Conservation (phyloP, 2,797 vertebrate genomes). For the Manis pentadactyla region DNA sequence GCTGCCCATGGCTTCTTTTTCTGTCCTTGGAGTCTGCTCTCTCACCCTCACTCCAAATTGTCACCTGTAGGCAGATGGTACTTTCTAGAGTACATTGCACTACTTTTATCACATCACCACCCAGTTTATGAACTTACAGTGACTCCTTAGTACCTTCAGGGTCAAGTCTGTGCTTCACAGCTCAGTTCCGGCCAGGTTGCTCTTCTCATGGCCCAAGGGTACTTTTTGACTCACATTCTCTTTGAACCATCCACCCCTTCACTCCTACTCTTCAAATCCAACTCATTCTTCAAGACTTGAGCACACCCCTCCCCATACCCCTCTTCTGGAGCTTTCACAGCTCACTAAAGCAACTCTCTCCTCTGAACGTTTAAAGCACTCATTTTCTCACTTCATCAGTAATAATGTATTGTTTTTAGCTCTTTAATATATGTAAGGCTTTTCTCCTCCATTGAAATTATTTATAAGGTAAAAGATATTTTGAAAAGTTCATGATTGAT, state of each 20-base stretch:
- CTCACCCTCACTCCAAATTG: neutral
- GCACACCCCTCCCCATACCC: no score
- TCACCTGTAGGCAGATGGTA: neutral
- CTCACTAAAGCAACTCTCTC: neutral
- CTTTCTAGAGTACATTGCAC: neutral
- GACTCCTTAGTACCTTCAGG: neutral
- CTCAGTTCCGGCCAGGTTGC: neutral
- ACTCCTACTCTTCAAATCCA: neutral
- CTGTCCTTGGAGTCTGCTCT: neutral
- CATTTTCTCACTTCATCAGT: neutral
- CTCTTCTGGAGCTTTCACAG: conserved; percentile 24
- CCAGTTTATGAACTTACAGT: neutral
- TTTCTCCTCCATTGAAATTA: neutral
- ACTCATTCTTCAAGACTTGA: neutral
- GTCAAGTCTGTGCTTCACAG: neutral
- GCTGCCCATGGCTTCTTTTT: neutral
- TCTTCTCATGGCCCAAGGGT: neutral
- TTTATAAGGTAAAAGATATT: conserved; percentile 26
- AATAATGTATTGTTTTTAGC: neutral
- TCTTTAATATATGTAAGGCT: neutral
- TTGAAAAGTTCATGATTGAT: conserved; percentile 10
- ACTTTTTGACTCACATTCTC: neutral
- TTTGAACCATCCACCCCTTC: neutral
- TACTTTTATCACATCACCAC: neutral
- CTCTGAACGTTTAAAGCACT: neutral